phyloP scores from a whole-genome alignment of 2,113 vertebrate genomes.

The Sylvia atricapilla region DNA sequence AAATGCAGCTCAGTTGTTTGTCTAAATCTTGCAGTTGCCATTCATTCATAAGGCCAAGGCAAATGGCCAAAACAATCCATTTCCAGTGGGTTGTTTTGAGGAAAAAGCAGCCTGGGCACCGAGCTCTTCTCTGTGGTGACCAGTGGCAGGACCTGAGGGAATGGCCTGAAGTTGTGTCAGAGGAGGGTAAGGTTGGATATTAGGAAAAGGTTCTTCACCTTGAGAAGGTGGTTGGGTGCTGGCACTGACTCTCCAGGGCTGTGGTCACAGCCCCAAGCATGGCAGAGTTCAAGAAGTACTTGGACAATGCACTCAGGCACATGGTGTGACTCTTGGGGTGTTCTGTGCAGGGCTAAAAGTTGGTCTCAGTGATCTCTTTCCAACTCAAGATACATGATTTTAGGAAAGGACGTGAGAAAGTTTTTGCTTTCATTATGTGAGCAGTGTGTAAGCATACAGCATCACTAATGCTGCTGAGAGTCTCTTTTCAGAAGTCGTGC shows the following conservation, averaged over 20 bases:
- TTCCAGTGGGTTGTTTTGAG: not conserved
- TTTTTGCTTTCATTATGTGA: not conserved
- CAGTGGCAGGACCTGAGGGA: not conserved
- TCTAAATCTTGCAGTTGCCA: not conserved
- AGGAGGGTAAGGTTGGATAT: not conserved
- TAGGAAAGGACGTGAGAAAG: not conserved
- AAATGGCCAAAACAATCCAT: not conserved
- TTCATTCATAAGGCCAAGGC: not conserved
- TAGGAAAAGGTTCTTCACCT: not conserved
- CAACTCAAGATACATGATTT: not conserved
- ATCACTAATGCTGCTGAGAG: not conserved
- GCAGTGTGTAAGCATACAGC: not conserved
- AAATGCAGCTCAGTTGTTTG: not conserved
- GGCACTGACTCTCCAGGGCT: not conserved
- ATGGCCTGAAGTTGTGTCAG: not conserved
- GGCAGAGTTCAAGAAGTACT: not conserved
- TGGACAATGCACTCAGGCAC: not conserved
- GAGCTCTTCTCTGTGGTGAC: not conserved
- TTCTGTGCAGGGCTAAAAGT: not conserved
- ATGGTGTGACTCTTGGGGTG: not conserved
- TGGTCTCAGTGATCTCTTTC: not conserved
- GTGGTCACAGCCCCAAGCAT: not conserved
- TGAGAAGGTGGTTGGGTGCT: not conserved
- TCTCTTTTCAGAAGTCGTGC: not conserved
- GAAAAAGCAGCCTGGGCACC: not conserved